phyloP scores from a whole-genome alignment of 2,797 vertebrate species.

The Pipistrellus nathusii region DNA sequence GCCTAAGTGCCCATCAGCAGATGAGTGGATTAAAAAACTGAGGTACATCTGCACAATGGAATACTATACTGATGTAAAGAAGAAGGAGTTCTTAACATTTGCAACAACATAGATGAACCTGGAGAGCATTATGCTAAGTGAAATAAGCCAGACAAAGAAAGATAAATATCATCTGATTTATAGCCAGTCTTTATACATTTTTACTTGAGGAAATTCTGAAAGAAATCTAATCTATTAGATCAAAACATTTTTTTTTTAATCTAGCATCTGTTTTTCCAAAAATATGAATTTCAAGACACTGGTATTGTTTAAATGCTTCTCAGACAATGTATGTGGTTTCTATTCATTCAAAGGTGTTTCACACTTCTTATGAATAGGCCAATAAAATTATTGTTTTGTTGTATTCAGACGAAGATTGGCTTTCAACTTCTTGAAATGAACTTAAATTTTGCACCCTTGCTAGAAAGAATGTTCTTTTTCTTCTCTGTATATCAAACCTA shows the following conservation, averaged over 20 bases:
- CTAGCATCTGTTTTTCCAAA: neutral
- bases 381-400: neutral
- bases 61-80: too few species aligned
- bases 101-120: too few species aligned
- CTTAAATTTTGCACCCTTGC: neutral
- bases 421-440: neutral
- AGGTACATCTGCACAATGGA: too few species aligned
- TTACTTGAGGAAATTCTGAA: slow-evolving; percentile 25
- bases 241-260: neutral
- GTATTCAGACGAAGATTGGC: neutral
- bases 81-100: too few species aligned
- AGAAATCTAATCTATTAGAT: neutral
- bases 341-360: slow-evolving; percentile 47
- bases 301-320: slow-evolving; percentile 44
- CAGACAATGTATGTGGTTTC: neutral
- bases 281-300: neutral
- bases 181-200: neutral
- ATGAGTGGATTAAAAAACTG: too few species aligned
- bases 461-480: neutral
- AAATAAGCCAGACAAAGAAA: too few species aligned
- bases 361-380: neutral
- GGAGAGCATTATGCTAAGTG: too few species aligned
- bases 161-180: neutral
- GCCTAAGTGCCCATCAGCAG: too few species aligned
- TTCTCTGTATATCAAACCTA: neutral